Evolutionary conservation across 2,113 vertebrate genomes (phyloP).

Genomic region (Xerus inauris): DNA sequence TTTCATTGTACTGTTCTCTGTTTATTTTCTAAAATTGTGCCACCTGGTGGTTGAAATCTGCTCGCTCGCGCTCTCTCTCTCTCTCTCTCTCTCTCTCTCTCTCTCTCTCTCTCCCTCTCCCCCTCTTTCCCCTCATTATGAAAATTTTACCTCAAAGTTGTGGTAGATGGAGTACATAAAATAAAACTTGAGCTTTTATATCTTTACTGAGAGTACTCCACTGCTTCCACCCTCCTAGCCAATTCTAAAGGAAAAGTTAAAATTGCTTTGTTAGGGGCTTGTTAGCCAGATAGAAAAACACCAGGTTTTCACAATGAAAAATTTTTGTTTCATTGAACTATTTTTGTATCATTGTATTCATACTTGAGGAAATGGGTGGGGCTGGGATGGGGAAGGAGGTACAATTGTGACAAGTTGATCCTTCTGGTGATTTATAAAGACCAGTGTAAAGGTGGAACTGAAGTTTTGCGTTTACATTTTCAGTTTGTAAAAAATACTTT

Average conservation of each 20-base stretch:
- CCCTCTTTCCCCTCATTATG: no score
- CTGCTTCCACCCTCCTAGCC: background rate
- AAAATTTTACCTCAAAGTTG: background rate
- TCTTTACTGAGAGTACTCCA: background rate
- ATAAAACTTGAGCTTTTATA: background rate
- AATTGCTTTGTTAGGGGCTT: background rate
- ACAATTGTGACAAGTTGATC: background rate
- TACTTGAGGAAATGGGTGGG: background rate
- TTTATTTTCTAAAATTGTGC: constrained; percentile 49
- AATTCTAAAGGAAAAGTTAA: background rate
- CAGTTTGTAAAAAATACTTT: constrained; percentile 18
- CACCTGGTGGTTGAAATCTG: constrained; percentile 64
- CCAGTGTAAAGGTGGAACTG: background rate
- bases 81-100: no score
- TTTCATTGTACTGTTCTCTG: background rate
- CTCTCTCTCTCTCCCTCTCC: no score
- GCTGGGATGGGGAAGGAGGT: background rate
- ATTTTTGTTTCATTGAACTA: background rate
- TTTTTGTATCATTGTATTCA: background rate
- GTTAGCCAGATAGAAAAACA: background rate
- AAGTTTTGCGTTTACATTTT: constrained; percentile 11
- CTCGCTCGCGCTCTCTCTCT: no score
- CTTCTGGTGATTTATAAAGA: background rate
- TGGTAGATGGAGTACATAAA: background rate
- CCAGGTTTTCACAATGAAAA: background rate